phyloP scores from a whole-genome alignment of 2,888 invertebrate species.

The Erebia epiphron region DNA sequence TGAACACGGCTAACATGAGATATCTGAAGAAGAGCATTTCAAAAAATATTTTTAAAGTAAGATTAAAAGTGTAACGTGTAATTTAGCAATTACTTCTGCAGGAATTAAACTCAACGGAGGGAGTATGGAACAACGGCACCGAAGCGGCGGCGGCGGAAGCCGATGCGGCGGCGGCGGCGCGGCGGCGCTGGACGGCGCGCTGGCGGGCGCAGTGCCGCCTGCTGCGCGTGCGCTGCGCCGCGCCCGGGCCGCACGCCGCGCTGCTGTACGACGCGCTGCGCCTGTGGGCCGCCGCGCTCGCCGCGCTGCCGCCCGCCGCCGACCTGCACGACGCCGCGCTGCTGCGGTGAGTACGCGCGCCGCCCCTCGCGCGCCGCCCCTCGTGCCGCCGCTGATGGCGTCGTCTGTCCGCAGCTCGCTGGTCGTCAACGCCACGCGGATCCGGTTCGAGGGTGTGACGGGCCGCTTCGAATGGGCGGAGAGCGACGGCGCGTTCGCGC shows the following conservation, averaged over 20 bases:
- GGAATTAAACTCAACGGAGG: neutral
- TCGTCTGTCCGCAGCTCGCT: constrained; percentile 78
- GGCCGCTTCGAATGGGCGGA: constrained; percentile 59
- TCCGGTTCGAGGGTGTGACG: constrained; percentile 57
- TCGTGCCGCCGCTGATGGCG: constrained; percentile 42
- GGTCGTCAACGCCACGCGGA: constrained; percentile 85
- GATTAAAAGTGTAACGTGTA: no score
- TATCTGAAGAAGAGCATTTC: no score
- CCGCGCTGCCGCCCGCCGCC: constrained; percentile 50
- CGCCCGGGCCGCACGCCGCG: constrained; percentile 55
- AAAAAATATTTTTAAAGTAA: no score
- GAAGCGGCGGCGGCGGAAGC: neutral
- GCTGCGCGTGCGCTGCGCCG: constrained; percentile 35
- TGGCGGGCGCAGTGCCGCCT: constrained; percentile 44
- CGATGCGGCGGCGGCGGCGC: neutral
- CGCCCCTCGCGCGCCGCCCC: constrained; percentile 50
- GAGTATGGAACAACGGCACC: neutral
- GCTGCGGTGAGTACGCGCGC: constrained; percentile 50
- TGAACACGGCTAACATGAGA: no score
- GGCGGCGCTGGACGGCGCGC: constrained; percentile 33
- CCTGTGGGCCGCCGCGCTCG: constrained; percentile 61
- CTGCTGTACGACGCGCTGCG: constrained; percentile 66
- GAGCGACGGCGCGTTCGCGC: constrained; percentile 41
- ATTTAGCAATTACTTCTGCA: neutral
- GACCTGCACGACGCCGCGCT: constrained; percentile 57